Base-by-base conservation (phyloP, 2,888 invertebrate genomes). In the Iphiclides podalirius region DNA sequence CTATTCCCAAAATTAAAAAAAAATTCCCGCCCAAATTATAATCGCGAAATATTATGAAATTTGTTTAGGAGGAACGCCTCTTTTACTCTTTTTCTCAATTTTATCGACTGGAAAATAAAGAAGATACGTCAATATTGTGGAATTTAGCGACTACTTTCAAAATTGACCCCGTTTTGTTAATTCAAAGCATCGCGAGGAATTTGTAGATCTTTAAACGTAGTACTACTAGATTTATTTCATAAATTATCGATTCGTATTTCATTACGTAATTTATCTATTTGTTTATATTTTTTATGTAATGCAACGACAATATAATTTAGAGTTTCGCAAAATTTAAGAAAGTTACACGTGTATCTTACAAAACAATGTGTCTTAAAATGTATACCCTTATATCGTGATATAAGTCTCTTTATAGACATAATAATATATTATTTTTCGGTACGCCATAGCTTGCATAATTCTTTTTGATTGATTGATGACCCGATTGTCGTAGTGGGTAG, bases 141-240 rank as follows among this genome's bases (percentile, higher is more conserved):
- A 54, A 60, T 54, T 51, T 39, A 23, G 33, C 52, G 34, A 48
- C 50, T 61, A 70, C 81, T 80, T 81, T 81, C 79, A 67, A 75
- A 78, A 70, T 63, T 77, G 79, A 75, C 78, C 81, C 79, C 72
- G 69, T 76, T 79, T 61, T 57, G 36, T 45, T 42, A 51, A 41
- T 45, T 48, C 42, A 37, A 42, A 43, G 41, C 35, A 35, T 20
- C 37, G 48, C 33, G 14, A 23, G 33, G 33, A 38, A 34, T 48
- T 38, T 23, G n/a, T 26, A 11, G 15, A 44, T 26, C 44, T 44
- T 44, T 43, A 43, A 12, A 35, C 34, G 35, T 23, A 14, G 35
- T 23, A 23, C n/a, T 42, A n/a, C n/a, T n/a, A 4, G 3, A 20
- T 26, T 6, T 26, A 26, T 26, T 26, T 26, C 26, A 8, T 9